A percentile compares a stretch with the other conserved stretches of the same genome.
Evolutionary conservation across 2,888 invertebrate species (phyloP).

Genomic region (Ophraella communa): DNA sequence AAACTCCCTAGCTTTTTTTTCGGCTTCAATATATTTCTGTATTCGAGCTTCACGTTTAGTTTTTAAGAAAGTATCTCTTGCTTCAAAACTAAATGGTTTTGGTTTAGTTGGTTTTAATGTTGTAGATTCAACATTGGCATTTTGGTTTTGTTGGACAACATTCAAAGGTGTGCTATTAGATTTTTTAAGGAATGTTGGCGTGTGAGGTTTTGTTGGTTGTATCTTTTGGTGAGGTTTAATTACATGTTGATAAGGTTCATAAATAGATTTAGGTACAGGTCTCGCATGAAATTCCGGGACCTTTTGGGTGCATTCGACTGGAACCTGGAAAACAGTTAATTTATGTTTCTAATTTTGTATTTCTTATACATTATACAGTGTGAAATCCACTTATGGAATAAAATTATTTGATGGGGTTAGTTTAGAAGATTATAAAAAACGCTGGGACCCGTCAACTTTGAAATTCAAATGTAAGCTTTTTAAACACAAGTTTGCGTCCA

Average conservation of each 20-base stretch:
- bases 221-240: conserved; percentile 22
- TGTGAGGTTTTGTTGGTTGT: conserved; percentile 37
- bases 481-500: too few relatives aligned
- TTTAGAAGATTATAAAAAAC: too few relatives aligned
- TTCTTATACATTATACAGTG: too few relatives aligned
- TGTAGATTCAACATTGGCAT: not conserved
- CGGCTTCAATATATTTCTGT: conserved; percentile 64
- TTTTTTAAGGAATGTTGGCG: conserved; percentile 43
- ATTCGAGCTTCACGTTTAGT: conserved; percentile 69
- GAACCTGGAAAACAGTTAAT: conserved; percentile 20
- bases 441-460: too few relatives aligned
- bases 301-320: conserved; percentile 24
- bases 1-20: conserved; percentile 69
- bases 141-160: not conserved
- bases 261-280: conserved; percentile 66
- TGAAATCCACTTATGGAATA: too few relatives aligned
- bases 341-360: too few relatives aligned
- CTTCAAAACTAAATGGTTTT: conserved; percentile 74
- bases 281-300: conserved; percentile 65
- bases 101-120: conserved; percentile 38
- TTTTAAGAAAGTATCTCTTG: conserved; percentile 65
- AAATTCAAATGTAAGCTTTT: too few relatives aligned
- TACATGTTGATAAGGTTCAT: conserved; percentile 56
- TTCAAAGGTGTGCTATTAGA: not conserved
- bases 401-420: too few relatives aligned